Conservation (phyloP, 2,888 invertebrate species). For the Phortica magna region DNA sequence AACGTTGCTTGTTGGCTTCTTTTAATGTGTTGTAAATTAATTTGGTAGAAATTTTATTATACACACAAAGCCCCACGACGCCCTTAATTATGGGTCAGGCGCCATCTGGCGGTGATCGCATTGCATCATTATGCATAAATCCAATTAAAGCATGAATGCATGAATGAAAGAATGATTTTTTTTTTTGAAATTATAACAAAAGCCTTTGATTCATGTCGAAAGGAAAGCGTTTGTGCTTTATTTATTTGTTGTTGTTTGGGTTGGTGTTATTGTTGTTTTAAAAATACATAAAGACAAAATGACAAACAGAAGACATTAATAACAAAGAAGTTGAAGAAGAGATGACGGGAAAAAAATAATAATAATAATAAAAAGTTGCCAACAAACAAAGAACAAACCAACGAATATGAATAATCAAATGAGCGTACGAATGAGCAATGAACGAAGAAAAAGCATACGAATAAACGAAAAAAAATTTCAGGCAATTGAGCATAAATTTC, state of each 20-base stretch:
- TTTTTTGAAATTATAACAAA: too few species aligned
- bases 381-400: neutral
- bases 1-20: too few species aligned
- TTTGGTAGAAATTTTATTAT: too few species aligned
- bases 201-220: too few species aligned
- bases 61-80: too few species aligned
- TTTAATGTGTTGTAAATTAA: too few species aligned
- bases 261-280: too few species aligned
- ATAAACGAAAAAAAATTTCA: neutral
- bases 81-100: too few species aligned
- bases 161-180: neutral
- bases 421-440: neutral
- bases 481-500: constrained; percentile 65
- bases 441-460: too few species aligned
- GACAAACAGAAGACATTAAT: neutral
- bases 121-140: constrained; percentile 5
- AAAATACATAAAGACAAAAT: neutral
- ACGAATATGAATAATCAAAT: neutral
- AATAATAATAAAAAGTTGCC: neutral
- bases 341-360: neutral
- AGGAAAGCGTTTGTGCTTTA: too few species aligned
- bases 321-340: neutral
- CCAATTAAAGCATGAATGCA: neutral
- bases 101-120: neutral
- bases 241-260: too few species aligned